These are phyloP conservation scores for Philaethria dido DNA, from an alignment of 2,888 invertebrate genomes.

Conservation along the genomic window DNA sequence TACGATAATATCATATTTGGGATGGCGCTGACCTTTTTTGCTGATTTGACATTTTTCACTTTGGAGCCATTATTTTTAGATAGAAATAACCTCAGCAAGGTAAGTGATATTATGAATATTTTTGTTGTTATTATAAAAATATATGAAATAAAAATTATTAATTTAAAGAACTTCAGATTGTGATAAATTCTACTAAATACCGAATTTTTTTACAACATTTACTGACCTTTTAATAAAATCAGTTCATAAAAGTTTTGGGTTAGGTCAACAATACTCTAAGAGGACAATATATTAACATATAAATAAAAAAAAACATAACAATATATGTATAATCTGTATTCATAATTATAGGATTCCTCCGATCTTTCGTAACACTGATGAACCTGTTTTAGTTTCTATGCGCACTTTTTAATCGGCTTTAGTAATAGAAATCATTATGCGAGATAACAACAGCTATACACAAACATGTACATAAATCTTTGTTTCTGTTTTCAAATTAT, in stretches of 20 bases:
- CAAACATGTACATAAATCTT: not conserved
- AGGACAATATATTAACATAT: too few relatives aligned
- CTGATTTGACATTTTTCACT: conserved; percentile 88
- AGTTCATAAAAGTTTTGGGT: too few relatives aligned
- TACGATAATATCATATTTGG: conserved; percentile 89
- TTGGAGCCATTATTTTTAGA: conserved; percentile 86
- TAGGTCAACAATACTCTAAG: too few relatives aligned
- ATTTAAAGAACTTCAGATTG: too few relatives aligned
- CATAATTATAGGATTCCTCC: not conserved
- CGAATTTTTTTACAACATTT: too few relatives aligned
- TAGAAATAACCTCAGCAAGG: conserved; percentile 77
- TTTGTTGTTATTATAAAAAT: too few relatives aligned
- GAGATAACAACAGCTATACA: not conserved
- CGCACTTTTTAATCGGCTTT: not conserved
- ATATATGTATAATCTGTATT: not conserved
- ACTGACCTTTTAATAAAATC: too few relatives aligned
- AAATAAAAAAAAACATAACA: too few relatives aligned
- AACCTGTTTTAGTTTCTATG: not conserved
- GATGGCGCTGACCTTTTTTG: conserved; percentile 86
- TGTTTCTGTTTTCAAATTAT: too few relatives aligned
- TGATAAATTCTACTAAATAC: too few relatives aligned
- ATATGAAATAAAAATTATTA: too few relatives aligned
- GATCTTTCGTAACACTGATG: not conserved
- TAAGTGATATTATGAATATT: too few relatives aligned
- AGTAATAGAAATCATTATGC: not conserved